Base-by-base conservation (phyloP, 2,113 vertebrate genomes). In the Panurus biarmicus region DNA sequence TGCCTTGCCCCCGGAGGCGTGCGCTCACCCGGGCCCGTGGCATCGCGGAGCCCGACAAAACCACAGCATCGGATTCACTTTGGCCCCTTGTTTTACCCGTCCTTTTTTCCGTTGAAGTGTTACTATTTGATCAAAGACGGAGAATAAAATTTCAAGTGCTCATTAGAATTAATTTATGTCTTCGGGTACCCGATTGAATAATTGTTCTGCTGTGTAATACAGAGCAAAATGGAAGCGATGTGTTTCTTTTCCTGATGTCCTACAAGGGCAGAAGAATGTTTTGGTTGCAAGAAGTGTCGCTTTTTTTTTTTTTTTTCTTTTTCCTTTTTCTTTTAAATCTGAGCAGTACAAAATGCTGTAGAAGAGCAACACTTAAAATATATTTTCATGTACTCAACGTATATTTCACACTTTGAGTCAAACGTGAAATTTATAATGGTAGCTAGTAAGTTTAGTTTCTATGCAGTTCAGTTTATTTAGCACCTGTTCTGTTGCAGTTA, bases 41-140 rank as follows among this genome's bases (percentile, higher is more conserved):
- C 13, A 16, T 7, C 47, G 0, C 8, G 0, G 5, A 23, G 6
- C 45, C 47, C 14, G 0, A 2, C 65, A n/a, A 13, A 74, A 28
- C 4, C 56, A 1, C 78, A 6, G 12, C 56, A 0, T 31, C 11
- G 1, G 14, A 3, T 19, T 24, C 45, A 1, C 12, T 8, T 3
- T 29, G 58, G 9, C 7, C 12, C 26, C 28, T 12, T 8, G 7
- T 25, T 47, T n/a, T 12, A 7, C 9, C 8, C 1, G 5, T 13
- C 6, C 1, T 19, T 9, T 23, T 23, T 16, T 7, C 25, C 10
- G 0, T 17, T 45, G 11, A 40, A 17, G 22, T 14, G 3, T 24
- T 36, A 4, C 10, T 19, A 0, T 54, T 28, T 28, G 21, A 38
- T 61, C 9, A 3, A 7, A 58, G 29, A 60, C 3, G 4, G 8